Conservation (phyloP, 2,797 vertebrate species). For the Hippoglossus hippoglossus region DNA sequence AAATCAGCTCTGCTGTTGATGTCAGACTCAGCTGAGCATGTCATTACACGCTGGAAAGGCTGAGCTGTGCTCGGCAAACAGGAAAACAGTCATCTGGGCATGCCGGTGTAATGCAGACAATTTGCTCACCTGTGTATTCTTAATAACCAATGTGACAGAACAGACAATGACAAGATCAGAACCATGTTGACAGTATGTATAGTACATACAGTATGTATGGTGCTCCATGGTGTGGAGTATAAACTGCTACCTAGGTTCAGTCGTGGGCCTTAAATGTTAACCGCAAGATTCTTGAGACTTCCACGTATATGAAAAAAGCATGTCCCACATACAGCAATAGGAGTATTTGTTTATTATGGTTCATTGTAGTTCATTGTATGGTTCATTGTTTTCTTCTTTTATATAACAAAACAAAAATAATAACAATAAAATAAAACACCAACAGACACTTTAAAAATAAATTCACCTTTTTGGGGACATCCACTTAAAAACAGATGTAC, state of each 20-base stretch:
- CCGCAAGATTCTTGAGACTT: neutral
- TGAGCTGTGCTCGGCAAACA: slow-evolving; percentile 47
- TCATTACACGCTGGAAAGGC: slow-evolving; percentile 72
- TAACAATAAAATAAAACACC: slow-evolving; percentile 70
- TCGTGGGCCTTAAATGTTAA: neutral
- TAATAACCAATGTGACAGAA: slow-evolving; percentile 41
- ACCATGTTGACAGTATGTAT: slow-evolving; percentile 3
- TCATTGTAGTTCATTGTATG: no score
- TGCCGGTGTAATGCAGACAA: slow-evolving; percentile 54
- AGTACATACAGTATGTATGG: neutral
- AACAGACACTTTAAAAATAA: slow-evolving; percentile 86
- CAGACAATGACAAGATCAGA: slow-evolving; percentile 7
- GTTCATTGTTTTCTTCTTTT: slow-evolving; percentile 80
- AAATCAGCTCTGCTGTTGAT: slow-evolving; percentile 57
- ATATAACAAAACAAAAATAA: slow-evolving; percentile 65
- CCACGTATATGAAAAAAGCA: neutral
- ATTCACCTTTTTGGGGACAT: slow-evolving; percentile 82
- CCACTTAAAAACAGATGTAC: slow-evolving; percentile 92
- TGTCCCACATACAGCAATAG: neutral
- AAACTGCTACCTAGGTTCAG: neutral
- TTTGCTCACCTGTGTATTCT: slow-evolving; percentile 68
- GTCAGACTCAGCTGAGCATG: slow-evolving; percentile 75
- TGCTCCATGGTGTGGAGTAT: neutral
- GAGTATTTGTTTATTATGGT: no score
- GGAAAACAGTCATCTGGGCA: slow-evolving; percentile 68